These are phyloP conservation scores for Tachystola acroxantha DNA, from an alignment of 2,888 invertebrate species.

Conservation along the genomic window DNA sequence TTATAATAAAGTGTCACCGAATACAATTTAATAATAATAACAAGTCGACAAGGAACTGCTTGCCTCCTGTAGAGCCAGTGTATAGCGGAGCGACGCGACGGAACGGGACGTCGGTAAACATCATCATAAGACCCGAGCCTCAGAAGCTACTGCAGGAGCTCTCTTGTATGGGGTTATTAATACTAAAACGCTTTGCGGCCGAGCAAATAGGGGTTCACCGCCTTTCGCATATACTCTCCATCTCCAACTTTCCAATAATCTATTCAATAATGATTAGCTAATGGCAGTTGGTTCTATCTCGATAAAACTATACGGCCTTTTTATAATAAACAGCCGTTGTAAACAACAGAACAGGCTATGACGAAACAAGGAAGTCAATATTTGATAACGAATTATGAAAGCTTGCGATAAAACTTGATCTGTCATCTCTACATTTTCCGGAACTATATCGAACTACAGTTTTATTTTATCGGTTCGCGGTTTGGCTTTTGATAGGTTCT, in stretches of 20 bases:
- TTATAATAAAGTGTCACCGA: too few relatives aligned
- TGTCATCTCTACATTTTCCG: background rate
- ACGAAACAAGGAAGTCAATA: background rate
- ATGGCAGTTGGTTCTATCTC: too few relatives aligned
- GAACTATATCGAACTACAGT: background rate
- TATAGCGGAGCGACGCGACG: slow-evolving; percentile 32
- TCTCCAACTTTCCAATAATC: too few relatives aligned
- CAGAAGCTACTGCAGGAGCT: slow-evolving; percentile 47
- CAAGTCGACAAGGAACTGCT: slow-evolving; percentile 33
- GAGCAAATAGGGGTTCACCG: slow-evolving; percentile 50
- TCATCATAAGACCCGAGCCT: slow-evolving; percentile 55
- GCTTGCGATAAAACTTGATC: slow-evolving; percentile 7
- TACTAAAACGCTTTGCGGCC: slow-evolving; percentile 57
- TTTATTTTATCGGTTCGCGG: too few relatives aligned
- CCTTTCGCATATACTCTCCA: slow-evolving; percentile 23
- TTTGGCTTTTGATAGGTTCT: too few relatives aligned
- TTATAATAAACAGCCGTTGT: background rate
- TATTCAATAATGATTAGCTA: too few relatives aligned
- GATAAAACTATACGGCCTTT: too few relatives aligned
- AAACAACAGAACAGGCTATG: slow-evolving; percentile 7
- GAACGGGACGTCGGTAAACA: slow-evolving; percentile 60
- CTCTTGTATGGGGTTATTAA: slow-evolving; percentile 65
- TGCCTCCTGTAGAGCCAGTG: slow-evolving; percentile 31
- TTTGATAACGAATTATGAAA: slow-evolving; percentile 3
- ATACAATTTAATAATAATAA: background rate